A percentile compares a stretch with the other conserved stretches of the same genome.
Conservation (phyloP, 2,888 invertebrate species). For the Tuta absoluta region DNA sequence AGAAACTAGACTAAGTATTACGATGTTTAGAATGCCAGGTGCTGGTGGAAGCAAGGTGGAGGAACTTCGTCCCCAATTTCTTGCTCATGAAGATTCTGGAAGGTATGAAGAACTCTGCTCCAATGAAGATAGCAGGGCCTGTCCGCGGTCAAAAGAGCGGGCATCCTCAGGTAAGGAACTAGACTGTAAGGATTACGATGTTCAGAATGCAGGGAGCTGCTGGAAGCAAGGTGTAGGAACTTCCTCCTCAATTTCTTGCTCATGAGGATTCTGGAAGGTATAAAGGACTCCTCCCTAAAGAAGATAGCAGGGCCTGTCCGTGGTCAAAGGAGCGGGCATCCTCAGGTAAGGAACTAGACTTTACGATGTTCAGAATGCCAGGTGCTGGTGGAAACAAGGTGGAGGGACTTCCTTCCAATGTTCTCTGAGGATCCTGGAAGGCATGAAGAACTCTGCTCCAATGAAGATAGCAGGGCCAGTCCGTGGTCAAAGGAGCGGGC, state of each 20-base stretch:
- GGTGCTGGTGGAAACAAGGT: constrained; percentile 82
- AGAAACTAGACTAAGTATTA: background rate
- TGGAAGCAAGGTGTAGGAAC: constrained; percentile 90
- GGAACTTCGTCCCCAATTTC: constrained; percentile 96
- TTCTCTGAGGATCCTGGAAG: constrained; percentile 95
- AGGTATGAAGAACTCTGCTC: constrained; percentile 88
- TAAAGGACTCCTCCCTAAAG: constrained; percentile 85
- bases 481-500: constrained; percentile 46
- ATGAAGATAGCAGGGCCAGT: constrained; percentile 62
- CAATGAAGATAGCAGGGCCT: constrained; percentile 66
- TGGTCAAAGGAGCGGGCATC: constrained; percentile 41
- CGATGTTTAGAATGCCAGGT: background rate
- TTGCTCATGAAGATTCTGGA: constrained; percentile 95
- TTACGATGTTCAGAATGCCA: background rate
- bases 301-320: constrained; percentile 57
- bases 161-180: background rate
- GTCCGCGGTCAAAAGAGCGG: constrained; percentile 47
- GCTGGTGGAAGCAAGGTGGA: constrained; percentile 86
- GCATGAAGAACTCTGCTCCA: constrained; percentile 87
- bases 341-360: background rate
- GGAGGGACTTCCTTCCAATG: constrained; percentile 95
- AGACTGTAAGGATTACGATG: background rate
- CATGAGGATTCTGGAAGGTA: constrained; percentile 95
- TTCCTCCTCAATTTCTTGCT: constrained; percentile 96
- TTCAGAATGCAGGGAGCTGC: background rate